Percentiles rank a stretch among this genome's conserved stretches.
These are phyloP conservation scores for Sebastes aleutianus DNA, from an alignment of 2,797 vertebrate species.

Conservation along the genomic window DNA sequence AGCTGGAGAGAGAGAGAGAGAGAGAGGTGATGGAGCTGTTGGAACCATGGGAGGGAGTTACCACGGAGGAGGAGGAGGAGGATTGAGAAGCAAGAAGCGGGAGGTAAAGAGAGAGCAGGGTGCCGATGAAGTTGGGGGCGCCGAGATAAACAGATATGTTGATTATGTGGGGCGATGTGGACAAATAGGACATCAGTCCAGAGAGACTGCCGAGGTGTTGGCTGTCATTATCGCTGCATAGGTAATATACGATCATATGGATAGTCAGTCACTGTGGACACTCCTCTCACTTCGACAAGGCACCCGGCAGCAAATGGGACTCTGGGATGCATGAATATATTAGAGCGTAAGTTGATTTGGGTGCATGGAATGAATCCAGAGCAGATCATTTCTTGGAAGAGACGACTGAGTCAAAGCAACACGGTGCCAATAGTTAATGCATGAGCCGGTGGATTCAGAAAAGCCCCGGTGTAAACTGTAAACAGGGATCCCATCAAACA, in stretches of 20 bases:
- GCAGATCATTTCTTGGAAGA: neutral
- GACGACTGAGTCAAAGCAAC: constrained; percentile 5
- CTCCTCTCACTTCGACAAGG: constrained; percentile 4
- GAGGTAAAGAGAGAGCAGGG: constrained; percentile 14
- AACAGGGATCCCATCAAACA: constrained; percentile 1
- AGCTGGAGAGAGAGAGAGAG: neutral
- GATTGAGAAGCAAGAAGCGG: constrained; percentile 4
- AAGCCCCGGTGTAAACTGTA: neutral
- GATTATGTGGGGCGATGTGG: neutral
- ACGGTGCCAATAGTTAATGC: constrained; percentile 26
- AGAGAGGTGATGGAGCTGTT: constrained; percentile 33
- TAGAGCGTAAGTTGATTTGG: neutral
- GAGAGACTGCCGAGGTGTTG: neutral
- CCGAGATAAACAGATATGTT: constrained; percentile 13
- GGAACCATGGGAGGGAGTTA: constrained; percentile 29
- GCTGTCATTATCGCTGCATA: neutral
- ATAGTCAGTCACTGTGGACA: constrained; percentile 4
- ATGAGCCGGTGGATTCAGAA: neutral
- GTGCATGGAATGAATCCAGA: constrained; percentile 36
- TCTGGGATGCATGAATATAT: constrained; percentile 16
- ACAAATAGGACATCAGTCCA: neutral
- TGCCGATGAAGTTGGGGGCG: neutral
- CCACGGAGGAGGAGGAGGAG: neutral
- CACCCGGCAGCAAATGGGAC: neutral
- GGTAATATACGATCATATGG: constrained; percentile 14